Evolutionary conservation across 2,113 vertebrate genomes (phyloP).

Genomic region (Mastomys coucha): DNA sequence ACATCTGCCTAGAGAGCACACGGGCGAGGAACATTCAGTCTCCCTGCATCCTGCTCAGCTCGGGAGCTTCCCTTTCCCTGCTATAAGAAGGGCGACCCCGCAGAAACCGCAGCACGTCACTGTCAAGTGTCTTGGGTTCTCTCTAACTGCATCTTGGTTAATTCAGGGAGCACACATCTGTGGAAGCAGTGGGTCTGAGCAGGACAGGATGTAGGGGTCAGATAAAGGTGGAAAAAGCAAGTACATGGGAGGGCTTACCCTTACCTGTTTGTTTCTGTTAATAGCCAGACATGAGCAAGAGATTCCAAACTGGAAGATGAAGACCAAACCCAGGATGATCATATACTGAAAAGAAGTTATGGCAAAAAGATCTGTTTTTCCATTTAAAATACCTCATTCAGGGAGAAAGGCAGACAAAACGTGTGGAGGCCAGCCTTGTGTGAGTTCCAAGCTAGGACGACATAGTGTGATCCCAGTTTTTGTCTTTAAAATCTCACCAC

Average conservation of each 20-base stretch:
- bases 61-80: not conserved
- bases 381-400: not conserved
- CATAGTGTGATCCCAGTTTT: not conserved
- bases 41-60: not conserved
- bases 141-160: not conserved
- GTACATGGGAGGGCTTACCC: not conserved
- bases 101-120: not conserved
- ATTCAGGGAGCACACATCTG: not conserved
- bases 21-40: not conserved
- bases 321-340: slow-evolving; percentile 95
- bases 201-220: not conserved
- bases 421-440: not conserved
- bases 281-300: slow-evolving; percentile 95
- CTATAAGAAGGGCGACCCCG: not conserved
- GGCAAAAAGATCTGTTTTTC: slow-evolving; percentile 67
- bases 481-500: not conserved
- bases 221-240: not conserved
- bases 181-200: not conserved
- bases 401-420: not conserved
- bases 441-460: not conserved
- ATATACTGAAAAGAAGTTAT: slow-evolving; percentile 92
- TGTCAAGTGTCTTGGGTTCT: not conserved
- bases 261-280: slow-evolving; percentile 92
- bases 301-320: slow-evolving; percentile 94
- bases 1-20: slow-evolving; percentile 86